These are phyloP conservation scores for Trematomus loennbergii DNA, from an alignment of 2,113 vertebrate species.

Conservation along the genomic window DNA sequence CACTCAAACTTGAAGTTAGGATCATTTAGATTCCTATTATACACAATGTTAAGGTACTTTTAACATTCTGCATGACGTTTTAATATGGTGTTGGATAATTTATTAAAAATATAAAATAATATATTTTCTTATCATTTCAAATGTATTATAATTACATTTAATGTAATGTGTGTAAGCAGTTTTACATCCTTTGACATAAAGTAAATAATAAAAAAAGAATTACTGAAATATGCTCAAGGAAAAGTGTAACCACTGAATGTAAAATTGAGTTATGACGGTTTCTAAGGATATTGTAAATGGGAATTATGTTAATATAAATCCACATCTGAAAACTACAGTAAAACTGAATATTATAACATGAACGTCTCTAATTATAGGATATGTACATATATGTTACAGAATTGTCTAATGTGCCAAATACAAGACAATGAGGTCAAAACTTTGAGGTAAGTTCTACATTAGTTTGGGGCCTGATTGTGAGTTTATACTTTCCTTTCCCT, in stretches of 20 bases:
- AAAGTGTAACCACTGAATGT: slow-evolving; percentile 13
- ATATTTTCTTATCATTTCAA: slow-evolving; percentile 45
- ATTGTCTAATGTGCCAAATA: slow-evolving; percentile 39
- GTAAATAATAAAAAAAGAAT: slow-evolving; percentile 46
- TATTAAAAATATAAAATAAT: slow-evolving; percentile 34
- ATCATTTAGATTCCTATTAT: slow-evolving; percentile 22
- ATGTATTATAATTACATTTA: slow-evolving; percentile 40
- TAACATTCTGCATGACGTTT: neutral
- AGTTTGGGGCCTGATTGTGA: slow-evolving; percentile 51
- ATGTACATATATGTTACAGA: slow-evolving; percentile 3
- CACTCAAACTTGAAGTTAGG: slow-evolving; percentile 46
- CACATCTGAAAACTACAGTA: slow-evolving; percentile 43
- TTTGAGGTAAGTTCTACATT: slow-evolving; percentile 57
- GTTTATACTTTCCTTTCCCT: slow-evolving; percentile 36
- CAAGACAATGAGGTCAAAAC: slow-evolving; percentile 42
- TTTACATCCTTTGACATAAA: slow-evolving; percentile 7
- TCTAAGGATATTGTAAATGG: slow-evolving; percentile 36
- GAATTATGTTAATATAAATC: slow-evolving; percentile 33
- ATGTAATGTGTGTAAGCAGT: neutral
- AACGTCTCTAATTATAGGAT: slow-evolving; percentile 50
- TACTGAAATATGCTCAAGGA: slow-evolving; percentile 16
- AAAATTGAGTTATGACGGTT: slow-evolving; percentile 33
- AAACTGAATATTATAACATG: slow-evolving; percentile 44
- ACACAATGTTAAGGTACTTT: neutral
- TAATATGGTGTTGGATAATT: neutral